Conservation (phyloP, 2,113 vertebrate genomes). For the Seriola rivoliana region DNA sequence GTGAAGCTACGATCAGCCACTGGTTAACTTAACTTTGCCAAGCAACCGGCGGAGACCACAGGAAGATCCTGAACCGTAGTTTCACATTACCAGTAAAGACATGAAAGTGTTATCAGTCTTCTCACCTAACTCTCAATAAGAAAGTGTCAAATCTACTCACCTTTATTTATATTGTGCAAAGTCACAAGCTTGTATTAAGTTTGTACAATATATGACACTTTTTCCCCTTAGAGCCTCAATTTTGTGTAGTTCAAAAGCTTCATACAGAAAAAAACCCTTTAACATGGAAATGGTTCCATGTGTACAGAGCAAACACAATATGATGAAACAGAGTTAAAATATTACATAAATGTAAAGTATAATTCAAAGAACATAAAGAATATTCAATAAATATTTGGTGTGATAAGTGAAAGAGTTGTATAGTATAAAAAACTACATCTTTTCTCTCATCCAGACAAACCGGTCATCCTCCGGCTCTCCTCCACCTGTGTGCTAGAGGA, state of each 20-base stretch:
- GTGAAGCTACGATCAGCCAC: too few species aligned
- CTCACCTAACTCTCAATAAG: neutral
- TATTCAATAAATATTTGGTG: neutral
- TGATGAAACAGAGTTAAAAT: neutral
- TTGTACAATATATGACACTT: too few species aligned
- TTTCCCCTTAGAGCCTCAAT: too few species aligned
- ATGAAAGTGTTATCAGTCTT: neutral
- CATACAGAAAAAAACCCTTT: too few species aligned
- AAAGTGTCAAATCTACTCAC: neutral
- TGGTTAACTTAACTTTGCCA: neutral
- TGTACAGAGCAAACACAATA: neutral
- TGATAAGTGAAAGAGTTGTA: neutral
- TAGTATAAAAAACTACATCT: neutral
- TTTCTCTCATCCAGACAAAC: conserved; percentile 70
- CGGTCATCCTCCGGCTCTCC: conserved; percentile 66
- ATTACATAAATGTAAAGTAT: neutral
- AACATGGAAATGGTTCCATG: neutral
- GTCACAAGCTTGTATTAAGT: too few species aligned
- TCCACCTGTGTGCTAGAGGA: conserved; percentile 76
- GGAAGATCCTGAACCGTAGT: neutral
- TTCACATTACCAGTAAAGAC: neutral
- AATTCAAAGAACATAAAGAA: neutral
- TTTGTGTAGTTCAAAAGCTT: too few species aligned
- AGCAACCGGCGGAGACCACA: neutral
- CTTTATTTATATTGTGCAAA: too few species aligned